phyloP scores from a whole-genome alignment of 2,113 vertebrate genomes.

The Athene cunicularia region DNA sequence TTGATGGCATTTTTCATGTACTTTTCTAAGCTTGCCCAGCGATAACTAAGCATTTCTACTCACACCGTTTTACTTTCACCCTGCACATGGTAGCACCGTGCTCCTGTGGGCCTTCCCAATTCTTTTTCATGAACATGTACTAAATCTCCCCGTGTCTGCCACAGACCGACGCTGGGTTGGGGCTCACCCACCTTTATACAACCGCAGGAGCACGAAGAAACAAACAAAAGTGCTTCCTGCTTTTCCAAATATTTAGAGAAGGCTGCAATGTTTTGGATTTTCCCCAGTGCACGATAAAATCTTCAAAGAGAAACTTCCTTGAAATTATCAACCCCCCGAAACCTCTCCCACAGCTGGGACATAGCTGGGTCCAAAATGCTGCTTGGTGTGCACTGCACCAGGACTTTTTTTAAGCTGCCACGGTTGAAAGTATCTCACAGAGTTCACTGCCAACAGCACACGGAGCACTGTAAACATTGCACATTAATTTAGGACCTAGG shows the following conservation, averaged over 20 bases:
- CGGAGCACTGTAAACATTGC: not conserved
- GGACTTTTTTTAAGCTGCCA: not conserved
- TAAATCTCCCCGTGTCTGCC: not conserved
- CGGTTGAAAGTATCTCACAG: not conserved
- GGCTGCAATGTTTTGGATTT: not conserved
- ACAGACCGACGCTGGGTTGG: accelerated
- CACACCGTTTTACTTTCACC: not conserved
- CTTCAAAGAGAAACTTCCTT: constrained; percentile 4
- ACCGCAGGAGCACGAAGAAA: not conserved
- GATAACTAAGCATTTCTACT: not conserved
- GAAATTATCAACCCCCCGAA: not conserved
- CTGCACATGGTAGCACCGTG: not conserved
- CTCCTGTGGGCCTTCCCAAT: not conserved
- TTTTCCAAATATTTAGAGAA: not conserved
- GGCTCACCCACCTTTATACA: not conserved
- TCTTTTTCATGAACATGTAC: accelerated
- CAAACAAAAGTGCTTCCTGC: not conserved
- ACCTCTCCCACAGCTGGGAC: not conserved
- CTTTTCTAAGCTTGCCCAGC: not conserved
- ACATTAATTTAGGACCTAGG: not conserved
- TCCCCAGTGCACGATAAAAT: not conserved
- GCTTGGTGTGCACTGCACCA: not conserved
- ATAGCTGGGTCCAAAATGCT: not conserved
- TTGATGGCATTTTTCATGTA: not conserved
- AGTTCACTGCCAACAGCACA: not conserved